phyloP scores from a whole-genome alignment of 2,888 invertebrate species.

The Frankliniella intonsa region DNA sequence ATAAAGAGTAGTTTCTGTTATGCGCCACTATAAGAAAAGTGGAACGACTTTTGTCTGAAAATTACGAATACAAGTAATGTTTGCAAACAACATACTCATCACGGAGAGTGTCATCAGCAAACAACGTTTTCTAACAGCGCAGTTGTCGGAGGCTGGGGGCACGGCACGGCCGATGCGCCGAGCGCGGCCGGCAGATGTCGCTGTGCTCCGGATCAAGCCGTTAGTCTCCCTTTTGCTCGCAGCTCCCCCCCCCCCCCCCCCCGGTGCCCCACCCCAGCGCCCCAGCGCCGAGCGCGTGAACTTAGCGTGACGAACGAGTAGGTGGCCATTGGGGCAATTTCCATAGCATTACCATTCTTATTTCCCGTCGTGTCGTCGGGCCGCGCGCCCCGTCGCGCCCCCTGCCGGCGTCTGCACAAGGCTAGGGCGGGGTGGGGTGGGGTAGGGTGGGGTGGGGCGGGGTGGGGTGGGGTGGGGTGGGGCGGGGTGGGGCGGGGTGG shows the following conservation, averaged over 20 bases:
- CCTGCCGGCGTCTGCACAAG: too few relatives aligned
- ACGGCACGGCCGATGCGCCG: not conserved
- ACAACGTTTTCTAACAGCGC: too few relatives aligned
- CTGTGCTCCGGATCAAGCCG: not conserved
- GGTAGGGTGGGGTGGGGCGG: not conserved
- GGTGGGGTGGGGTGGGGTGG: not conserved
- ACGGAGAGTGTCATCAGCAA: too few relatives aligned
- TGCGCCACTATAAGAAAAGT: too few relatives aligned
- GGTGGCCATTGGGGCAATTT: not conserved
- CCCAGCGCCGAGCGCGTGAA: not conserved
- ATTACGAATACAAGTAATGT: too few relatives aligned
- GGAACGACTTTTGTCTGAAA: too few relatives aligned
- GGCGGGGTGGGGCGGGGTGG: too few relatives aligned
- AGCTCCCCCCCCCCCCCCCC: not conserved
- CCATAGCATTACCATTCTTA: slow-evolving; percentile 17
- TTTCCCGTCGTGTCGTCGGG: not conserved
- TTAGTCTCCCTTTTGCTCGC: not conserved
- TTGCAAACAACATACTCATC: too few relatives aligned
- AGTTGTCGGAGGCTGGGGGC: too few relatives aligned
- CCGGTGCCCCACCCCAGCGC: not conserved
- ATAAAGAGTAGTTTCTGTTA: too few relatives aligned
- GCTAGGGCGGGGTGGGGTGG: too few relatives aligned
- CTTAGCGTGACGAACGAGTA: not conserved
- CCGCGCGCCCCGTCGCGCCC: too few relatives aligned
- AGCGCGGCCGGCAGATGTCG: not conserved